Percentiles rank a stretch among this genome's conserved stretches.
Evolutionary conservation across 2,113 vertebrate genomes (phyloP).

Genomic region (Willisornis vidua): DNA sequence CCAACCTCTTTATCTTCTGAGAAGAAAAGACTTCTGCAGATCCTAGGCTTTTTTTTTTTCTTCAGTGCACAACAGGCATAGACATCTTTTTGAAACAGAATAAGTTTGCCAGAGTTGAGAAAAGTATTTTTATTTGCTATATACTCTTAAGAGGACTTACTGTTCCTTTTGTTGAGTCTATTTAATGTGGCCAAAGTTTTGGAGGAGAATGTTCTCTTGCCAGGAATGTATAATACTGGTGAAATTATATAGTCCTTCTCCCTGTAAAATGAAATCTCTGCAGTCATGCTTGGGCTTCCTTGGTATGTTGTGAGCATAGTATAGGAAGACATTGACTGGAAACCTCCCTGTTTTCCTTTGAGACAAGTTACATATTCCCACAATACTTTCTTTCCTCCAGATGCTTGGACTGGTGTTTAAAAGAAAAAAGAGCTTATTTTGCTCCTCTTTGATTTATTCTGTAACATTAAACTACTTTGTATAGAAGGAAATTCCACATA

Average conservation of each 20-base stretch:
- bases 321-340: neutral
- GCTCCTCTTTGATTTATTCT: conserved; percentile 30
- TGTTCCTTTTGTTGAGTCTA: neutral
- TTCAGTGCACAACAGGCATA: neutral
- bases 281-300: neutral
- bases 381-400: conserved; percentile 40
- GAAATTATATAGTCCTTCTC: neutral
- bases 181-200: neutral
- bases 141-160: neutral
- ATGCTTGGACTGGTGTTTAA: neutral
- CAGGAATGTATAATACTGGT: neutral
- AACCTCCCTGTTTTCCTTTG: neutral
- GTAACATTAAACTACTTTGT: conserved; percentile 26
- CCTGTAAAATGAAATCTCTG: neutral
- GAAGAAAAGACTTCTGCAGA: neutral
- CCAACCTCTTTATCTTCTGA: neutral
- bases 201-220: neutral
- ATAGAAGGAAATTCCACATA: conserved; percentile 55
- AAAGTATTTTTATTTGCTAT: neutral
- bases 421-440: conserved; percentile 27
- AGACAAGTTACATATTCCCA: neutral
- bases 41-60: neutral
- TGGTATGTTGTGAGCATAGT: neutral
- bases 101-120: neutral
- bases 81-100: neutral